Evolutionary conservation across 2,113 vertebrate species (phyloP), one percentile per base, ranked within the genome.

Genomic region (Chaetorhynchus papuensis): DNA sequence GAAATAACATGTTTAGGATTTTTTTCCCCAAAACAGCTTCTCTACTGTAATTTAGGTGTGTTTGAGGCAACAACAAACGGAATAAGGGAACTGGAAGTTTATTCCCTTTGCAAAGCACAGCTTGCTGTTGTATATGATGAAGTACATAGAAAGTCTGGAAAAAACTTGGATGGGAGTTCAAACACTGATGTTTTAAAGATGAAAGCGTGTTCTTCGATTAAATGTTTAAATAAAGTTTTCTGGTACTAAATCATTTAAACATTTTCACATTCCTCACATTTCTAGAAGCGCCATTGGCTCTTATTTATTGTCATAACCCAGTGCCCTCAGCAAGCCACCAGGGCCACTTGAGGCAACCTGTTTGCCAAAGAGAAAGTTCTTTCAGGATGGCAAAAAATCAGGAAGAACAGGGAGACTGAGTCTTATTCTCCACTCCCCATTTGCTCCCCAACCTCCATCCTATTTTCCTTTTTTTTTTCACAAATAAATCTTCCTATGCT

Each of bases 301-400:
- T 98, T 98, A 98, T 99, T 99, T 99, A 98, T 98, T 99, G 98
- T 98, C 97, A 92, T 99, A 99, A 99, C 98, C 98, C 98, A 97
- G 90, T 98, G 98, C 97, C 98, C 98, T 72, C 91, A 80, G 94
- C 84, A 94, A 96, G 97, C 89, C 93, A 98, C 98, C 98, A 97
- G 95, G 74, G 96, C 98, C 96, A 97, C 98, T 98, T 92, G 98
- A 98, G 97, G 96, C 97, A 98, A 97, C 97, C 92, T 87, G 93
- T 89, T 91, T 96, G 86, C 97, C 50, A 74, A 92, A 88, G 97
- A 96, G 89, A 83, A 94, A 93, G 89, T 30, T 96, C 97, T 64
- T 92, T 60, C 90, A 68, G 80, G 83, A 84, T 77, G 89, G 90
- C 74, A 87, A 94, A 94, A 90, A 53, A 35, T 89, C 86, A 85